phyloP scores from a whole-genome alignment of 53 echinoderm and acorn worm genomes.

The Temnopleurus reevesii region DNA sequence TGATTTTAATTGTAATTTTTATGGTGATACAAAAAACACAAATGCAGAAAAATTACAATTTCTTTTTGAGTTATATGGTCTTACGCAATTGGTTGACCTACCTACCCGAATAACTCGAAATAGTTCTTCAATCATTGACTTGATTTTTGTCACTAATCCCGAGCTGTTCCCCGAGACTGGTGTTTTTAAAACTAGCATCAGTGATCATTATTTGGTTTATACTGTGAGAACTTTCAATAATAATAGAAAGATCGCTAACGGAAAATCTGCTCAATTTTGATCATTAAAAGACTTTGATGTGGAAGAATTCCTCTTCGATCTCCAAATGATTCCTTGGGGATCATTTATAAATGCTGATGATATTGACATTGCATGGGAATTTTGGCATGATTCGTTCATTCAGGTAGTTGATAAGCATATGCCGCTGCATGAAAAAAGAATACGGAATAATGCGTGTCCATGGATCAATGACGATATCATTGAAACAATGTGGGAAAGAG shows the following conservation, averaged over 20 bases:
- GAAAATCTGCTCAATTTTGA: not conserved
- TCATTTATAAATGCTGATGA: not conserved
- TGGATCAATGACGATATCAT: no score
- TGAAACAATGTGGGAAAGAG: no score
- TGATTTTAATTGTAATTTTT: not conserved
- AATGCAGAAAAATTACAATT: not conserved
- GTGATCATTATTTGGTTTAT: not conserved
- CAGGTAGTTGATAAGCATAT: no score
- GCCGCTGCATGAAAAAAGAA: no score
- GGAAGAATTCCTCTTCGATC: not conserved
- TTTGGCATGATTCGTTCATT: no score
- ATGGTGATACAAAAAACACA: no score
- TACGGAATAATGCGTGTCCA: no score
- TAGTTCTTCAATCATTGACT: no score
- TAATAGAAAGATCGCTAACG: not conserved
- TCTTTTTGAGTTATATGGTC: no score
- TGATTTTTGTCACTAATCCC: no score
- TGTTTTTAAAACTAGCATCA: not conserved
- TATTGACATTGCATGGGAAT: not conserved
- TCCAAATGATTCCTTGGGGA: not conserved
- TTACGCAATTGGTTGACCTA: no score
- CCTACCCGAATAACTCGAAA: no score
- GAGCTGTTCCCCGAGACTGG: not conserved
- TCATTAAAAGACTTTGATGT: not conserved
- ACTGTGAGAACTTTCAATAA: not conserved